These are phyloP conservation scores for Drosophila fulvimacula DNA, from an alignment of 2,888 invertebrate species.

Conservation along the genomic window DNA sequence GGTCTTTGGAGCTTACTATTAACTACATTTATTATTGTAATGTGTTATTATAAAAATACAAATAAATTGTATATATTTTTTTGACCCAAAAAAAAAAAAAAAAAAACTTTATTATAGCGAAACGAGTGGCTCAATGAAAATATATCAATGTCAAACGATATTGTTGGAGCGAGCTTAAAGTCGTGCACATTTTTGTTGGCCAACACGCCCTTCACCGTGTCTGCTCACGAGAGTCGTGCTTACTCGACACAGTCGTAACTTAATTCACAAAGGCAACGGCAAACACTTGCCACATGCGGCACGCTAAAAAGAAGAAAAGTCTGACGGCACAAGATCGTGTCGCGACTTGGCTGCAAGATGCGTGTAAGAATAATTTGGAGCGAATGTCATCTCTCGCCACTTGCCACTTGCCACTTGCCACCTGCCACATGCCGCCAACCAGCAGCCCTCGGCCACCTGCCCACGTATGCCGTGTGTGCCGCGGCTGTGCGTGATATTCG, in stretches of 20 bases:
- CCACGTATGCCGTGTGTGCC: constrained; percentile 18
- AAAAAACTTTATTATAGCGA: not conserved
- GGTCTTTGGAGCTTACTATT: not conserved
- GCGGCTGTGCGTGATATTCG: constrained; percentile 29
- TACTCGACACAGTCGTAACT: constrained; percentile 28
- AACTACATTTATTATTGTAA: not conserved
- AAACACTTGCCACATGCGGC: constrained; percentile 40
- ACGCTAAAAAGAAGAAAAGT: constrained; percentile 12
- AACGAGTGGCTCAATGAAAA: not conserved
- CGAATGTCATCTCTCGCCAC: constrained; percentile 15
- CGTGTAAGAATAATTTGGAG: constrained; percentile 34
- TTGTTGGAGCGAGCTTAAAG: not conserved
- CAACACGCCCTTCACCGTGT: not conserved
- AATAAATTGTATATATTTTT: not conserved
- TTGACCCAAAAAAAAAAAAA: no score
- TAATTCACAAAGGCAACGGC: constrained; percentile 34
- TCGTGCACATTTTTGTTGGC: not conserved
- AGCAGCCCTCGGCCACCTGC: constrained; percentile 1
- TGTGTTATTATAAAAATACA: not conserved
- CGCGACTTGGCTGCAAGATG: constrained; percentile 16
- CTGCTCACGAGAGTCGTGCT: constrained; percentile 1
- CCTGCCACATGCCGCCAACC: not conserved
- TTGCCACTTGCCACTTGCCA: not conserved
- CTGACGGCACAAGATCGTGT: constrained; percentile 2
- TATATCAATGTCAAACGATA: not conserved